These are phyloP conservation scores for Leptestheria dahalacensis DNA, from an alignment of 1,140 invertebrate genomes.

Conservation along the genomic window DNA sequence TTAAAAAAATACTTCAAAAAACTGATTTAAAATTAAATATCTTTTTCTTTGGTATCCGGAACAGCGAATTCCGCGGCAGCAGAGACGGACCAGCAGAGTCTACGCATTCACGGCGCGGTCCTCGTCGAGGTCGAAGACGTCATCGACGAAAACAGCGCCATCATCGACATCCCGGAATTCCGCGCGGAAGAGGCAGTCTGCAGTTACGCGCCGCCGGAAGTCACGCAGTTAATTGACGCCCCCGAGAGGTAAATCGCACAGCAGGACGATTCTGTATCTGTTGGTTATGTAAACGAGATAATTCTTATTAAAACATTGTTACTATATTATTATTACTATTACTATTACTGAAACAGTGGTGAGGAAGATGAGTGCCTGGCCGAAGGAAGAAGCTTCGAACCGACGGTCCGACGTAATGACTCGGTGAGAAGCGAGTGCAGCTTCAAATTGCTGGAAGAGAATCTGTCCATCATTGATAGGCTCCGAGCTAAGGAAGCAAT, in stretches of 20 bases:
- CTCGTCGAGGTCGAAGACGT: conserved; percentile 50
- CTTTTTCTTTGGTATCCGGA: conserved; percentile 24
- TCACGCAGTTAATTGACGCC: conserved; percentile 24
- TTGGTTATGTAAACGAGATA: too few relatives aligned
- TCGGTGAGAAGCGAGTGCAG: conserved; percentile 29
- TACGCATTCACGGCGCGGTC: conserved; percentile 32
- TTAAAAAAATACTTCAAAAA: background rate
- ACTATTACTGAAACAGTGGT: background rate
- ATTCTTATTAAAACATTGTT: too few relatives aligned
- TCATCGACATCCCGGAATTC: conserved; percentile 40
- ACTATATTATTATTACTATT: background rate
- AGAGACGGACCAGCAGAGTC: conserved; percentile 27
- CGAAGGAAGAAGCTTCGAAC: too few relatives aligned
- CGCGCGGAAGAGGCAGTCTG: conserved; percentile 43
- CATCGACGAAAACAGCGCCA: conserved; percentile 42
- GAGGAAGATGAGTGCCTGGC: too few relatives aligned
- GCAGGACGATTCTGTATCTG: too few relatives aligned
- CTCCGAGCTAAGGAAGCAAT: conserved; percentile 33
- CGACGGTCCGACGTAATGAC: conserved; percentile 21
- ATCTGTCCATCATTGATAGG: conserved; percentile 32
- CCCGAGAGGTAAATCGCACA: conserved; percentile 26
- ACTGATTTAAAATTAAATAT: background rate
- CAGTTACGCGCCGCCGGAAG: conserved; percentile 25
- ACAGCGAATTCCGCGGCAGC: background rate
- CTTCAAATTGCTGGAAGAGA: conserved; percentile 35